A percentile compares a stretch with the other conserved stretches of the same genome.
These are phyloP conservation scores for Tenthredo notha DNA, from an alignment of 2,888 invertebrate species.

Conservation along the genomic window DNA sequence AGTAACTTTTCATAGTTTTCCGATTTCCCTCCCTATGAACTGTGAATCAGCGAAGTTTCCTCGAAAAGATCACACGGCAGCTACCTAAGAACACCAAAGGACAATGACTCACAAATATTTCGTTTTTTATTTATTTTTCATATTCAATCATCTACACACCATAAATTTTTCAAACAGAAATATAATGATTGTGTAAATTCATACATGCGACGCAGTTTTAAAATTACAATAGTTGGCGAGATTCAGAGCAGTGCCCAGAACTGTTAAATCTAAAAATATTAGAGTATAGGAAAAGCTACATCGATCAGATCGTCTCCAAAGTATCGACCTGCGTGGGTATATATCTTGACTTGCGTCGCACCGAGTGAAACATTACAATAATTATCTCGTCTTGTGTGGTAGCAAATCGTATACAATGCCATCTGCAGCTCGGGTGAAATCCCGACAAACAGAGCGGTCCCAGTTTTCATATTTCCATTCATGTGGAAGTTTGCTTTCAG, in stretches of 20 bases:
- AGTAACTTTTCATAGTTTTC: too few relatives aligned
- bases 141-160: neutral
- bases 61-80: neutral
- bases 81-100: neutral
- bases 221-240: neutral
- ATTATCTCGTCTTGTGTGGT: slow-evolving; percentile 79
- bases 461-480: slow-evolving; percentile 75
- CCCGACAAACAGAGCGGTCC: slow-evolving; percentile 79
- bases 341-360: slow-evolving; percentile 77
- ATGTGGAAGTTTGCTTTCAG: slow-evolving; percentile 77
- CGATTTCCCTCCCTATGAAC: too few relatives aligned
- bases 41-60: neutral
- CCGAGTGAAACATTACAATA: slow-evolving; percentile 78
- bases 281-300: slow-evolving; percentile 64
- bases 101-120: neutral
- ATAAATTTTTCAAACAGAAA: neutral
- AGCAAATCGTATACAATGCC: slow-evolving; percentile 82
- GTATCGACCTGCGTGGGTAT: slow-evolving; percentile 68
- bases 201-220: neutral
- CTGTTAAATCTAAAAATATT: neutral
- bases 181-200: neutral
- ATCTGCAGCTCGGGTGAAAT: slow-evolving; percentile 83
- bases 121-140: neutral
- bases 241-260: neutral
- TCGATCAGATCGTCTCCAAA: slow-evolving; percentile 69